Evolutionary conservation across 1,140 invertebrate genomes (phyloP).

Genomic region (Apis cerana): DNA sequence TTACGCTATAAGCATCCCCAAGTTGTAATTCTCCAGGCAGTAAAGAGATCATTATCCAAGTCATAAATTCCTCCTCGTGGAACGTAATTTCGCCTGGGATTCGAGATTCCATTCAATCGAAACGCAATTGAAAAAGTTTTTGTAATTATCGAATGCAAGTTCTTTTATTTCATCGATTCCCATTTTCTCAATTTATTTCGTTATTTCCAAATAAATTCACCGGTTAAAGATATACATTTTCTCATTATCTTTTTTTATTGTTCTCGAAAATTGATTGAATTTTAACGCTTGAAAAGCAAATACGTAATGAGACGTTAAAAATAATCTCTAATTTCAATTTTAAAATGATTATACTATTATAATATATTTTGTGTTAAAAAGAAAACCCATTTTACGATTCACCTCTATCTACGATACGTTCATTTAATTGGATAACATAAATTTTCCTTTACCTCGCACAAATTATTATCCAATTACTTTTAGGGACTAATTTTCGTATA

Average conservation of each 20-base stretch:
- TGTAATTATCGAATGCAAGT: slow-evolving; percentile 14
- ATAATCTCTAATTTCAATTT: too few relatives aligned
- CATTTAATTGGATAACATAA: too few relatives aligned
- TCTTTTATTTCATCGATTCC: background rate
- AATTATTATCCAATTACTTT: too few relatives aligned
- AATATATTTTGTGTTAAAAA: too few relatives aligned
- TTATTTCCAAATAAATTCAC: background rate
- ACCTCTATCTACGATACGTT: too few relatives aligned
- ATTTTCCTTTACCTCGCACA: too few relatives aligned
- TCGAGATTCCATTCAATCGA: background rate
- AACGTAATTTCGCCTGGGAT: background rate
- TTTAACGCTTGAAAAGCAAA: background rate
- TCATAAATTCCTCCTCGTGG: background rate
- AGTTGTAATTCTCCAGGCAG: background rate
- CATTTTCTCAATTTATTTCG: background rate
- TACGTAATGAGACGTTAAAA: background rate
- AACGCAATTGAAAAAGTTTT: slow-evolving; percentile 7
- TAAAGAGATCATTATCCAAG: slow-evolving; percentile 1
- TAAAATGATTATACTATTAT: too few relatives aligned
- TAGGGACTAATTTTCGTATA: too few relatives aligned
- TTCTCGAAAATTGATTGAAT: background rate
- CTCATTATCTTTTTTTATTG: background rate
- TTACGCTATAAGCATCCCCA: background rate
- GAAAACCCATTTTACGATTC: too few relatives aligned
- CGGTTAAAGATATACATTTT: too few relatives aligned